A percentile compares a stretch with the other conserved stretches of the same genome.
phyloP scores from a whole-genome alignment of 2,797 vertebrate species.

The Hypotaenidia okinawae region DNA sequence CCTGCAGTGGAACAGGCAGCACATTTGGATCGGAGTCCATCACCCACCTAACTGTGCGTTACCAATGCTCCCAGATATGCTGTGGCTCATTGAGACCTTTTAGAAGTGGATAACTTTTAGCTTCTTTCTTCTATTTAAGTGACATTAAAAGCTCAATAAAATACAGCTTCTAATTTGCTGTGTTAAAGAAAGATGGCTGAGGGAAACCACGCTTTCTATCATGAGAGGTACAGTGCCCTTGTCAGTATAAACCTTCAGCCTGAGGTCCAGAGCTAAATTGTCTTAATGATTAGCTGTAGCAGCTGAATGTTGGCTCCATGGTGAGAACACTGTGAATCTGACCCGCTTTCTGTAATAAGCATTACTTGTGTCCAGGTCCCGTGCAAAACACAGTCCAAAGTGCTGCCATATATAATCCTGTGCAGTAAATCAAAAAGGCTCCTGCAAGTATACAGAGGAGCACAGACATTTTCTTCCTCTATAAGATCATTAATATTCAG shows the following conservation, averaged over 20 bases:
- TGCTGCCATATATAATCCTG: background rate
- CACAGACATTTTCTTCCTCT: background rate
- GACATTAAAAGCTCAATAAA: background rate
- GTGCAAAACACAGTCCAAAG: background rate
- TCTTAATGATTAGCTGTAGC: constrained; percentile 78
- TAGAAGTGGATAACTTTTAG: background rate
- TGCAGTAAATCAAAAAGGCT: constrained; percentile 15
- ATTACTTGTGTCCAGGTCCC: background rate
- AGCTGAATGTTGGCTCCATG: constrained; percentile 29
- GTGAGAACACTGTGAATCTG: constrained; percentile 9
- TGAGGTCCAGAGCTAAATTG: constrained; percentile 79
- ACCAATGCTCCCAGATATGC: background rate
- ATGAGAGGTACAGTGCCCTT: constrained; percentile 77
- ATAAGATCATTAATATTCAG: background rate
- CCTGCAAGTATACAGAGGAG: background rate
- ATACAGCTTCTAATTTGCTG: background rate
- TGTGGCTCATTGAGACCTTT: background rate
- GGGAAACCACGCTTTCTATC: constrained; percentile 76
- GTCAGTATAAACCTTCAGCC: constrained; percentile 82
- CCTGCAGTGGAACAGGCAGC: background rate
- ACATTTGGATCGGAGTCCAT: background rate
- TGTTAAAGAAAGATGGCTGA: constrained; percentile 78
- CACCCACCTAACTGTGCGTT: background rate
- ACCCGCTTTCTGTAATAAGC: constrained; percentile 13
- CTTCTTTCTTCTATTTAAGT: constrained; percentile 4